Conservation (phyloP, 1,140 invertebrate species). For the Batillaria attramentaria region DNA sequence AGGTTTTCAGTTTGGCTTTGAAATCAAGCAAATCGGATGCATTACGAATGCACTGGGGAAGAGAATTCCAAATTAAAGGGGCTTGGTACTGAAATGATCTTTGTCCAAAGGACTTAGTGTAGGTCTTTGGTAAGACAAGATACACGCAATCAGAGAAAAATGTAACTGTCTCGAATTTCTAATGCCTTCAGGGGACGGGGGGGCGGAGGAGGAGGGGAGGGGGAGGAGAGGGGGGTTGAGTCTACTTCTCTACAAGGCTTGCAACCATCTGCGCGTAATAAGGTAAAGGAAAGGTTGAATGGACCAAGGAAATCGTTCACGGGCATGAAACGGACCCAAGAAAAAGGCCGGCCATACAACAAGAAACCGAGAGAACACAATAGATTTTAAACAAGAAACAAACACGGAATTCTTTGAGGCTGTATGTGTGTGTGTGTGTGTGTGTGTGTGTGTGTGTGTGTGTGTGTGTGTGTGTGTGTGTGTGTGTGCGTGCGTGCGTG, state of each 20-base stretch:
- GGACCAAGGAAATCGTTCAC: not conserved
- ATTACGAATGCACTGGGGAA: no score
- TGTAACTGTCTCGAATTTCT: no score
- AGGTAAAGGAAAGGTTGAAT: not conserved
- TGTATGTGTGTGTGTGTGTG: not conserved
- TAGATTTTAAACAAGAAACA: not conserved
- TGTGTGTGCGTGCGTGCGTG: not conserved
- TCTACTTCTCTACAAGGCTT: not conserved
- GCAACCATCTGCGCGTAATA: not conserved
- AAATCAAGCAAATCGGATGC: no score
- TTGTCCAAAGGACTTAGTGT: no score
- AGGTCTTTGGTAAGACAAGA: no score
- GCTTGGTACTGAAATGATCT: no score
- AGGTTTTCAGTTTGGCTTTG: no score
- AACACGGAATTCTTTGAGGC: not conserved
- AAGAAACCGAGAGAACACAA: not conserved
- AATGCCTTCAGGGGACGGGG: no score
- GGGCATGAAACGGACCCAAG: not conserved
- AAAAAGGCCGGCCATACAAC: not conserved
- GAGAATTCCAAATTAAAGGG: no score
- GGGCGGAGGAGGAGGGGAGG: no score
- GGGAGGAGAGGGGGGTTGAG: no score
- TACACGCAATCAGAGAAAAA: no score
- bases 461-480: slow-evolving; percentile 5
- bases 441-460: slow-evolving; percentile 9